These are phyloP conservation scores for Phataginus tetradactyla DNA, from an alignment of 2,797 vertebrate genomes.

Conservation along the genomic window DNA sequence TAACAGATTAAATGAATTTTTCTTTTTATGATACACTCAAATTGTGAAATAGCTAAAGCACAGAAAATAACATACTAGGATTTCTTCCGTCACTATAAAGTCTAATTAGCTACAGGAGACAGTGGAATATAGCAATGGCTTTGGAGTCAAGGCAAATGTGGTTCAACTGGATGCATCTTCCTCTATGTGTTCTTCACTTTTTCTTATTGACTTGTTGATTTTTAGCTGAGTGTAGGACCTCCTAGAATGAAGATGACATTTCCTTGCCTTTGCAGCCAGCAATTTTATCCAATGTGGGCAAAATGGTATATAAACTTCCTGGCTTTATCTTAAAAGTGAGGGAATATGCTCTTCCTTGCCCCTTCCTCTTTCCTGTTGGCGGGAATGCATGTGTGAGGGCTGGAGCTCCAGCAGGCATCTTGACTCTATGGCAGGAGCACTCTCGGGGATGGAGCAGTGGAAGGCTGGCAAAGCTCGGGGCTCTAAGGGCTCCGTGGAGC, in stretches of 20 bases:
- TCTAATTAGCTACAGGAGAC: not conserved
- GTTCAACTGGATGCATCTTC: not conserved
- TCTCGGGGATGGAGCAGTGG: not conserved
- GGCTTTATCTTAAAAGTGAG: not conserved
- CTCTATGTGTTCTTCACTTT: not conserved
- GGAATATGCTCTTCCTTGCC: not conserved
- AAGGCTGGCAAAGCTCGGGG: not conserved
- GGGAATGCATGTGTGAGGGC: not conserved
- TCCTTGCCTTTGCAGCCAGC: not conserved
- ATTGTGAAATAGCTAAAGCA: not conserved
- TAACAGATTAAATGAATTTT: constrained; percentile 4
- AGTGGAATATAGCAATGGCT: not conserved
- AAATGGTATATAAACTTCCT: not conserved
- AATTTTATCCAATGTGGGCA: not conserved
- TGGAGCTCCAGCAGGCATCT: not conserved
- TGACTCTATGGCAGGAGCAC: not conserved
- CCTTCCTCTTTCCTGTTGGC: not conserved
- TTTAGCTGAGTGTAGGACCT: not conserved
- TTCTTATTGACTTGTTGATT: not conserved
- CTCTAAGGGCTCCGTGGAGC: not conserved
- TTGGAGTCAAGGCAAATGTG: not conserved
- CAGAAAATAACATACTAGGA: not conserved
- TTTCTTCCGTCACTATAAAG: not conserved
- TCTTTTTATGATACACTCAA: constrained; percentile 4
- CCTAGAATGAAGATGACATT: not conserved